Evolutionary conservation across 2,888 invertebrate genomes (phyloP).

Genomic region (Chrysina gloriosa): DNA sequence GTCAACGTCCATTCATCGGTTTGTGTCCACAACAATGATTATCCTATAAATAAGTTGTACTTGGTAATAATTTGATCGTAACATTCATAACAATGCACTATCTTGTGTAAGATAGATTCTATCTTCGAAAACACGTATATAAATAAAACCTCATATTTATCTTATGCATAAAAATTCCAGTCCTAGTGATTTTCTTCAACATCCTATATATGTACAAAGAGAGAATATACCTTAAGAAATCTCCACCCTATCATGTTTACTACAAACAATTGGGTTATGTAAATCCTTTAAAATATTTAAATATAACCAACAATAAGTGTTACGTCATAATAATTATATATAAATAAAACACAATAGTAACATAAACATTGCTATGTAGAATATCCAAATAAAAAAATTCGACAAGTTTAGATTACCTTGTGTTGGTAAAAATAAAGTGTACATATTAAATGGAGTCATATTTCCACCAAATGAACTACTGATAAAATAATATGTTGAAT

Average conservation of each 20-base stretch:
- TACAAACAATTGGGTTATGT: slow-evolving; percentile 3
- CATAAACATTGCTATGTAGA: slow-evolving; percentile 32
- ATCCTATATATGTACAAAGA: slow-evolving; percentile 23
- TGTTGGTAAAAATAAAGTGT: slow-evolving; percentile 36
- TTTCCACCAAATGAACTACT: slow-evolving; percentile 26
- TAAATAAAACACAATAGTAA: slow-evolving; percentile 39
- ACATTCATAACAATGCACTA: slow-evolving; percentile 15
- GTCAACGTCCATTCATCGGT: neutral
- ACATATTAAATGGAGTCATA: slow-evolving; percentile 31
- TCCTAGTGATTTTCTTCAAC: neutral
- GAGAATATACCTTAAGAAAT: slow-evolving; percentile 20
- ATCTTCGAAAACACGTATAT: neutral
- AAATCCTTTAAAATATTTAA: slow-evolving; percentile 36
- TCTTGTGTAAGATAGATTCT: slow-evolving; percentile 7
- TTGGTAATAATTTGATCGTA: slow-evolving; percentile 9
- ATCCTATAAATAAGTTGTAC: slow-evolving; percentile 21
- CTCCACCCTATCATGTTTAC: slow-evolving; percentile 14
- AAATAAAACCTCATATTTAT: slow-evolving; percentile 14
- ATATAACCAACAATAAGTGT: slow-evolving; percentile 36
- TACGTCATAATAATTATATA: slow-evolving; percentile 30
- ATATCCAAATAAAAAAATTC: neutral
- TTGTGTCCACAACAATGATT: slow-evolving; percentile 8
- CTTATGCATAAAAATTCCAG: slow-evolving; percentile 10
- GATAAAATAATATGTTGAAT: neutral
- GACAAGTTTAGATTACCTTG: slow-evolving; percentile 32